Evolutionary conservation across 2,888 invertebrate species (phyloP).

Genomic region (Dasysyrphus tricinctus): DNA sequence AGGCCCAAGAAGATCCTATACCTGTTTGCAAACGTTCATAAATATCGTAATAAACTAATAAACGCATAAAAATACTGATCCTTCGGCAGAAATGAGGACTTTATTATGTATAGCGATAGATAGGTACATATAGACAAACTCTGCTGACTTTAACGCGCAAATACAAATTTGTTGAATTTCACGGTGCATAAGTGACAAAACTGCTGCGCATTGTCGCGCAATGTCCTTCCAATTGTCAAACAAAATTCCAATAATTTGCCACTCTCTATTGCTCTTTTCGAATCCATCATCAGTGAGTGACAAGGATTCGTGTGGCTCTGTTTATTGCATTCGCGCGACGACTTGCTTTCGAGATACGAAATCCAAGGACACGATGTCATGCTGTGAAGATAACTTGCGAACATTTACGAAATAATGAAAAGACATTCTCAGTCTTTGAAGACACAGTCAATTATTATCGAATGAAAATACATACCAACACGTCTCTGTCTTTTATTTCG

Average conservation of each 20-base stretch:
- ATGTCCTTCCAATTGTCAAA: conserved; percentile 67
- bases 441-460: conserved; percentile 69
- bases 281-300: not conserved
- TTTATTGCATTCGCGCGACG: conserved; percentile 73
- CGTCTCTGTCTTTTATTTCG: not conserved
- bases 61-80: conserved; percentile 67
- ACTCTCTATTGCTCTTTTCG: conserved; percentile 41
- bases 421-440: conserved; percentile 76
- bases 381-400: conserved; percentile 81
- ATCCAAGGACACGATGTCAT: conserved; percentile 76
- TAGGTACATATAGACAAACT: not conserved
- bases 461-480: conserved; percentile 59
- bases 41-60: conserved; percentile 69
- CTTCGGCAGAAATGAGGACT: conserved; percentile 59
- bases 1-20: not conserved
- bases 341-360: conserved; percentile 27
- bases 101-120: not conserved
- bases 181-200: conserved; percentile 70
- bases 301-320: conserved; percentile 70
- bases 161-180: conserved; percentile 57
- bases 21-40: conserved; percentile 41
- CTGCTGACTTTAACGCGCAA: not conserved
- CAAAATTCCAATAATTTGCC: conserved; percentile 69
- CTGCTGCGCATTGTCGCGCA: conserved; percentile 64
- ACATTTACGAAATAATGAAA: conserved; percentile 79